These are phyloP conservation scores for Drosophila rubida DNA, from an alignment of 2,888 invertebrate genomes.

Conservation along the genomic window DNA sequence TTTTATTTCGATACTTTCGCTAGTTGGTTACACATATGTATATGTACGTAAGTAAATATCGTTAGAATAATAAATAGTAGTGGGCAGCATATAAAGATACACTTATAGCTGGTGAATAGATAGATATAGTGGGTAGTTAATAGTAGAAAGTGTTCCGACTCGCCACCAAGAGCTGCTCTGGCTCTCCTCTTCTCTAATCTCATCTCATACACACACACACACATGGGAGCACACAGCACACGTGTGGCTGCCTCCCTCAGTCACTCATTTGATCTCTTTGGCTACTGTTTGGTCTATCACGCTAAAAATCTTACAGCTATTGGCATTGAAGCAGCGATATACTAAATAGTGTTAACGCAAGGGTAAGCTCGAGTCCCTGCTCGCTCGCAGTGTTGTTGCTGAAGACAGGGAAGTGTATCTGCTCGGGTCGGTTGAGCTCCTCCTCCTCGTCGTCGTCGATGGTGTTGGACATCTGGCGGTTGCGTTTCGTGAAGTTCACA, in stretches of 20 bases:
- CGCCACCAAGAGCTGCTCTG: conserved; percentile 32
- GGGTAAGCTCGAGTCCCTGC: conserved; percentile 20
- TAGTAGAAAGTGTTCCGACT: conserved; percentile 19
- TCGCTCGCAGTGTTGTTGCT: conserved; percentile 61
- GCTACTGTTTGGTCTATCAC: conserved; percentile 19
- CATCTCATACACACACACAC: neutral
- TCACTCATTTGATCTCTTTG: conserved; percentile 8
- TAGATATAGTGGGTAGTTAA: conserved; percentile 39
- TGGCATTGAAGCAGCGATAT: conserved; percentile 49
- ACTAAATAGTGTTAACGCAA: conserved; percentile 41
- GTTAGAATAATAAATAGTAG: conserved; percentile 52
- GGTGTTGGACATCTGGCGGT: conserved; percentile 83
- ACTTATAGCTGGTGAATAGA: conserved; percentile 28
- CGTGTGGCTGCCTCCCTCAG: neutral
- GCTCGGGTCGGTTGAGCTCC: conserved; percentile 85
- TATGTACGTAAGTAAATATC: conserved; percentile 34
- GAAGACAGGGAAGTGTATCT: conserved; percentile 85
- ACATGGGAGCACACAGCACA: conserved; percentile 2
- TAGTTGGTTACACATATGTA: conserved; percentile 59
- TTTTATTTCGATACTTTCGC: conserved; percentile 50
- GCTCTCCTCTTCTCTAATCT: too few species aligned
- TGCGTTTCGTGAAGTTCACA: conserved; percentile 85
- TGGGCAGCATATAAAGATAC: conserved; percentile 58
- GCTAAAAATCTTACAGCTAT: conserved; percentile 47
- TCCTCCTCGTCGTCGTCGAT: conserved; percentile 84